phyloP scores from a whole-genome alignment of 2,888 invertebrate genomes.

The Aphidoletes aphidimyza region DNA sequence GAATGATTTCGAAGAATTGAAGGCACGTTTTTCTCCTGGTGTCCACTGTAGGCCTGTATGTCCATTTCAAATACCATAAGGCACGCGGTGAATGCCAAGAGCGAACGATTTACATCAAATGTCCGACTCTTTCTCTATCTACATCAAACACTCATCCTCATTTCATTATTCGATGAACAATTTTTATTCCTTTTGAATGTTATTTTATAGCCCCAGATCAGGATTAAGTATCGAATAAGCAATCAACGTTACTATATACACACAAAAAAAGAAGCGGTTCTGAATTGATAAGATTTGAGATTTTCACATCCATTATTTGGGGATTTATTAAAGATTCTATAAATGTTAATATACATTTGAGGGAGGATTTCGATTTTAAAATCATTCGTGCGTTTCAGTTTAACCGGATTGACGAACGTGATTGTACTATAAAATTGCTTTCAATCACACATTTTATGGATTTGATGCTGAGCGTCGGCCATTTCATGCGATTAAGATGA shows the following conservation, averaged over 20 bases:
- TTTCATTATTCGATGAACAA: not conserved
- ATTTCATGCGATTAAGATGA: not conserved
- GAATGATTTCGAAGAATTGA: no score
- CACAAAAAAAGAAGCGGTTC: not conserved
- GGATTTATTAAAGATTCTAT: conserved; percentile 26
- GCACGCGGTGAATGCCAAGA: conserved; percentile 99
- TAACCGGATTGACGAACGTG: conserved; percentile 16
- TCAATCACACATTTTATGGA: not conserved
- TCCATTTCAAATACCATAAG: conserved; percentile 83
- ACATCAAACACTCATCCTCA: not conserved
- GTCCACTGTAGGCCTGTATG: conserved; percentile 97
- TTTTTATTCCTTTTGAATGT: not conserved
- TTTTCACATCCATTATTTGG: conserved; percentile 8
- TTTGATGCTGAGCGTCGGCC: no score
- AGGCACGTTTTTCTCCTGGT: conserved; percentile 80
- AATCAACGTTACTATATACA: not conserved
- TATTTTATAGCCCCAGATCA: not conserved
- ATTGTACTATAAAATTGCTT: not conserved
- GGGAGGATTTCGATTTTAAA: not conserved
- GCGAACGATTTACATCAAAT: conserved; percentile 74
- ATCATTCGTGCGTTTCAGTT: conserved; percentile 10
- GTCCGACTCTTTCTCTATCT: not conserved
- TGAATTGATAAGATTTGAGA: not conserved
- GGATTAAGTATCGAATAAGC: no score
- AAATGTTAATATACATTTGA: not conserved